Evolutionary conservation across 2,888 invertebrate species (phyloP).

Genomic region (Liodrosophila aerea): DNA sequence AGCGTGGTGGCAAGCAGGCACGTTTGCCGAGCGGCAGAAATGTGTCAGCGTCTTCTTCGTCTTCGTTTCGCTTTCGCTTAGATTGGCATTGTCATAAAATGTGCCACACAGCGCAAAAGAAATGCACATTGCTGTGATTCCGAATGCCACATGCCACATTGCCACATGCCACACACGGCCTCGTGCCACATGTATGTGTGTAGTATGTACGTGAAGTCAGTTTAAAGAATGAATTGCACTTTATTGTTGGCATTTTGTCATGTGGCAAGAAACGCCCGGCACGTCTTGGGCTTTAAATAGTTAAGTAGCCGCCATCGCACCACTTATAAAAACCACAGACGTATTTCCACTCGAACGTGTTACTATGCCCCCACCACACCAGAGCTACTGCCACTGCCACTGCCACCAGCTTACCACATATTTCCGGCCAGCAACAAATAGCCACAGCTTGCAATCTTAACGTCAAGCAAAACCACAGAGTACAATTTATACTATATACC

Average conservation of each 20-base stretch:
- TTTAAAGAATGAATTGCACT: constrained; percentile 74
- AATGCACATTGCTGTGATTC: constrained; percentile 62
- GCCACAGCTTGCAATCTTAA: constrained; percentile 24
- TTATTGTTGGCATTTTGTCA: constrained; percentile 71
- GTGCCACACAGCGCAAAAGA: constrained; percentile 8
- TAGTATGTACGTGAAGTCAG: constrained; percentile 55
- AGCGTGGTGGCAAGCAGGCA: constrained; percentile 54
- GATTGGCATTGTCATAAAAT: constrained; percentile 78
- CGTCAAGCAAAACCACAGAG: constrained; percentile 22
- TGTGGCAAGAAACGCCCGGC: constrained; percentile 26
- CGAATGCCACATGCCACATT: not conserved
- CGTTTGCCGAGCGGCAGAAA: constrained; percentile 61
- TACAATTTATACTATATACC: constrained; percentile 28
- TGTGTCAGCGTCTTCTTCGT: constrained; percentile 67
- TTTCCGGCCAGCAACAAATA: constrained; percentile 43
- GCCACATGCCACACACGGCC: not conserved
- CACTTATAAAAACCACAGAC: constrained; percentile 30
- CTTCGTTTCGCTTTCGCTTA: constrained; percentile 49
- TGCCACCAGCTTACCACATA: constrained; percentile 17
- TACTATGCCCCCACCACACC: constrained; percentile 44
- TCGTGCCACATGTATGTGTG: constrained; percentile 24
- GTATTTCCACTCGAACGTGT: constrained; percentile 53
- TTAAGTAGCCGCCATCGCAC: constrained; percentile 48
- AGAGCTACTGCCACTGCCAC: not conserved
- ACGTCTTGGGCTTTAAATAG: constrained; percentile 61